Evolutionary conservation across 2,888 invertebrate genomes (phyloP), one percentile per base, ranked within the genome.

Genomic region (Proisotoma minuta): DNA sequence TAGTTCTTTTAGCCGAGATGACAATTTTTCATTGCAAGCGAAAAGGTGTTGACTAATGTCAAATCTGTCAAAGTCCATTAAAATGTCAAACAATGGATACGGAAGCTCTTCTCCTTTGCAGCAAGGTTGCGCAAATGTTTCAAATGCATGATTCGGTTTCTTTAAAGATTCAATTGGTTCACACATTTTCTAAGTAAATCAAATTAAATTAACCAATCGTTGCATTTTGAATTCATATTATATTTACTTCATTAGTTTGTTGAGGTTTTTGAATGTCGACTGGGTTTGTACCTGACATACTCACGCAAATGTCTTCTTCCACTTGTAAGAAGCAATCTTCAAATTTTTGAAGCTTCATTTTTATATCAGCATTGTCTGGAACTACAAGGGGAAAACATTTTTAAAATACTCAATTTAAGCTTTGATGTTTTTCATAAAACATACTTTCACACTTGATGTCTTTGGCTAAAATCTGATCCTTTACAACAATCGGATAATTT

Each of bases 41-140:
- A 57, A 18, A 18, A 57, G 18, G 2, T 24, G 4, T 2, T 24
- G 12, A 23, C 43, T 15, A 5, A 57, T 26, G 39, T 57, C 57
- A 24, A 47, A 57, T n/a, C 57, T 3, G 3, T 57, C 47, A 43
- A 57, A 57, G 27, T 57, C 57, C 57, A 57, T 57, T 26, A 57
- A 57, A 26, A 57, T 40, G 27, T 57, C 57, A 20, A 47, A 47
- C 15, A 57, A 47, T 24, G 43, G 43, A 20, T 57, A 57, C 10
- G 57, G 57, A 10, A 57, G 47, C 20, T 47, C 43, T 43, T 40
- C 22, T 23, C 57, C 57, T 57, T 57, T 57, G 40, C 57, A 57
- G 34, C 57, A 57, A 15, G 57, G 47, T 23, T 57, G 23, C n/a
- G 47, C 26, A 47, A 57, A 57, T 24, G 47, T 57, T 23, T 22